A percentile compares a stretch with the other conserved stretches of the same genome.
These are phyloP conservation scores for Eurosta solidaginis DNA, from an alignment of 1,140 invertebrate species.

Conservation along the genomic window DNA sequence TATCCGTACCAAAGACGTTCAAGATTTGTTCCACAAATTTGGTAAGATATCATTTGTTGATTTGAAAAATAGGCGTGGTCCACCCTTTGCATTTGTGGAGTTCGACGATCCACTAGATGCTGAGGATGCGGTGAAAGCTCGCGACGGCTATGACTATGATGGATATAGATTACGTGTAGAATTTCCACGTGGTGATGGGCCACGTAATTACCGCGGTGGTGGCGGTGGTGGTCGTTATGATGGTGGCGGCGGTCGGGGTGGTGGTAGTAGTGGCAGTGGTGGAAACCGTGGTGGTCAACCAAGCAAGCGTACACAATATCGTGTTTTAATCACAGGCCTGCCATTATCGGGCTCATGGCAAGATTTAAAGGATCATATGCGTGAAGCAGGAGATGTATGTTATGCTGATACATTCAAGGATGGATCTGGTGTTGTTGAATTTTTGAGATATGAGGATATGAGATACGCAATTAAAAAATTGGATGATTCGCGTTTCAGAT, in stretches of 20 bases:
- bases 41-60: slow-evolving; percentile 98
- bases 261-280: slow-evolving; percentile 58
- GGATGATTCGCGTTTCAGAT: slow-evolving; percentile 96
- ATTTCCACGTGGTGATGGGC: slow-evolving; percentile 71
- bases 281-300: slow-evolving; percentile 76
- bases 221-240: slow-evolving; percentile 61
- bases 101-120: slow-evolving; percentile 98
- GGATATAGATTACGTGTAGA: slow-evolving; percentile 96
- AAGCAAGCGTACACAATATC: slow-evolving; percentile 87
- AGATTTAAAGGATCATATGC: slow-evolving; percentile 99
- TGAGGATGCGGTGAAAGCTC: slow-evolving; percentile 94
- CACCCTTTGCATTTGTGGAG: slow-evolving; percentile 99
- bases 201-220: slow-evolving; percentile 61
- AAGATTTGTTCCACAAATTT: slow-evolving; percentile 99
- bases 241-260: slow-evolving; percentile 47
- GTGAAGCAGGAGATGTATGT: slow-evolving; percentile 98
- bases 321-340: slow-evolving; percentile 87
- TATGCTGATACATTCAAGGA: slow-evolving; percentile 99
- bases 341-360: slow-evolving; percentile 95
- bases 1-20: slow-evolving; percentile 96
- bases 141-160: slow-evolving; percentile 98
- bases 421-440: slow-evolving; percentile 97
- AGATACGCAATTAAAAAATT: slow-evolving; percentile 99
- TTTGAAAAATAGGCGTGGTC: slow-evolving; percentile 95
- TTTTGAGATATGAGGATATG: slow-evolving; percentile 96